A percentile compares a stretch with the other conserved stretches of the same genome.
These are phyloP conservation scores for Amphipyra berbera DNA, from an alignment of 2,888 invertebrate species.

Conservation along the genomic window DNA sequence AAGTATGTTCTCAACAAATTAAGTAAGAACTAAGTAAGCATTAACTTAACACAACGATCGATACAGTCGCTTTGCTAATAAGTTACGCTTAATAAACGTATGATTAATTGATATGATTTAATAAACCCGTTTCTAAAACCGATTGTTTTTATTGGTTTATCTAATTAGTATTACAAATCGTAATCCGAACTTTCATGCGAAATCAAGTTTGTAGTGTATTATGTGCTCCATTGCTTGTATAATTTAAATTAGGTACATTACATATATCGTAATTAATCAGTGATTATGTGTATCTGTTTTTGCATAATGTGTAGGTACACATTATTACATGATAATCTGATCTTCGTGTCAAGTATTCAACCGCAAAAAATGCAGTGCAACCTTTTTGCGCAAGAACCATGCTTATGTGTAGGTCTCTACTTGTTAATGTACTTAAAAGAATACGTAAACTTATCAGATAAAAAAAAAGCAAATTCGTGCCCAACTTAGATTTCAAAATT, in stretches of 20 bases:
- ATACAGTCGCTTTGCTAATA: constrained; percentile 3
- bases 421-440: neutral
- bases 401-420: constrained; percentile 2
- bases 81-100: constrained; percentile 22
- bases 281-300: constrained; percentile 39
- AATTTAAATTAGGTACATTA: constrained; percentile 17
- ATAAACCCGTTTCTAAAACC: constrained; percentile 7
- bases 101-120: constrained; percentile 13
- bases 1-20: neutral
- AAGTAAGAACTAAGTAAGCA: constrained; percentile 9
- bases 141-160: constrained; percentile 3
- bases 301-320: constrained; percentile 33
- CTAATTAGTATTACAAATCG: constrained; percentile 4
- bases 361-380: constrained; percentile 23
- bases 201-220: constrained; percentile 37
- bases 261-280: constrained; percentile 37
- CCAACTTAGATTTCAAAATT: too few relatives aligned
- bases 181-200: constrained; percentile 29
- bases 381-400: constrained; percentile 31
- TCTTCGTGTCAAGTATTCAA: constrained; percentile 28
- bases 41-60: constrained; percentile 8
- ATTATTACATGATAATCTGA: constrained; percentile 26
- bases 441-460: too few relatives aligned
- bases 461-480: too few relatives aligned
- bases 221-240: constrained; percentile 22